Base-by-base conservation (phyloP, 2,888 invertebrate species). In the Microctonus hyperodae region DNA sequence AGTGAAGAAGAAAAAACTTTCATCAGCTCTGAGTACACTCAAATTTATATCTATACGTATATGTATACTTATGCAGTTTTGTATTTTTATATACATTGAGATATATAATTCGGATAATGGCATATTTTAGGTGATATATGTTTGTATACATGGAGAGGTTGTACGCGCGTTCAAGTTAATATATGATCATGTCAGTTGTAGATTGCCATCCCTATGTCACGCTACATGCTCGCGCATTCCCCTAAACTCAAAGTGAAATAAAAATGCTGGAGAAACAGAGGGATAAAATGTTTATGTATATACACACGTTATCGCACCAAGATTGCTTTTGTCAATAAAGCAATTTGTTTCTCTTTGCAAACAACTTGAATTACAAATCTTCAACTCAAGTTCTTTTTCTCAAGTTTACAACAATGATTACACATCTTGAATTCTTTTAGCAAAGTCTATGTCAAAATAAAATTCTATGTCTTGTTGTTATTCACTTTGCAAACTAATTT, bases 161-260 rank as follows among this genome's bases (percentile, higher is more conserved):
- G 20, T n/a, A n/a, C 37, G 11, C 48, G 40, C 55, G 25, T 48
- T 37, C 28, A 55, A 57, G 59, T 69, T 71, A 69, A 71, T 68
- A 60, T 67, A 72, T 64, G 60, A 58, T 48, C 62, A 63, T 67
- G 68, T 73, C 71, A 63, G 62, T 64, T 57, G 67, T 65, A 73
- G 72, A 73, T 74, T 69, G 74, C 69, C 70, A 67, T 70, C 67
- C 66, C 64, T 57, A 60, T 65, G 62, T 62, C 68, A 67, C 66
- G 31, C 58, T 28, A 25, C 33, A 60, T 59, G 63, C 55, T 33
- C 62, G 33, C 33, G 48, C 48, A 40, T 37, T 62, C 65, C 62
- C 56, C 51, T 53, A 51, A 60, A 69, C 55, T 65, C 13, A n/a
- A 5, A 35, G 35, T 35, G 10, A 35, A 37, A 51, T 55, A 48